A percentile compares a stretch with the other conserved stretches of the same genome.
Conservation (phyloP, 1,140 invertebrate species). For the Drosophila burlai region DNA sequence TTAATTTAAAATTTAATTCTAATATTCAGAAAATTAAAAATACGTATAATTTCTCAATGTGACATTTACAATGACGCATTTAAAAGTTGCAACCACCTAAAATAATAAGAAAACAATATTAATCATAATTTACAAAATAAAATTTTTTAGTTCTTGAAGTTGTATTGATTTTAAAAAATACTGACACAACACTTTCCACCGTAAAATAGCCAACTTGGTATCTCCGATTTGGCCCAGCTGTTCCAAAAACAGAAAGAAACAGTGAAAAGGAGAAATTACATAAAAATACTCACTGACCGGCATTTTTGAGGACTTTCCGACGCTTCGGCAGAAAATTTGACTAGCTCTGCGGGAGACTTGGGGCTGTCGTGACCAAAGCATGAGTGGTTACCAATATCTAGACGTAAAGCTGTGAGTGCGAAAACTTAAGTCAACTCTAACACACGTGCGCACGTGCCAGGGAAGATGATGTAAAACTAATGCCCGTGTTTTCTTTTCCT, state of each 20-base stretch:
- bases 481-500: slow-evolving; percentile 7
- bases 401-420: slow-evolving; percentile 85
- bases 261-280: slow-evolving; percentile 47
- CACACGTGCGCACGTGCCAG: slow-evolving; percentile 43
- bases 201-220: not conserved
- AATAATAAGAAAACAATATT: too few relatives aligned
- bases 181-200: not conserved
- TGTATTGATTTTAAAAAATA: not conserved
- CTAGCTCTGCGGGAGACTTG: not conserved
- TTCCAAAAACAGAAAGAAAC: slow-evolving; percentile 24
- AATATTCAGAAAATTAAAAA: too few relatives aligned
- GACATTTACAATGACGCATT: too few relatives aligned
- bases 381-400: slow-evolving; percentile 80
- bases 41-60: too few relatives aligned
- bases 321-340: slow-evolving; percentile 1
- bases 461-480: slow-evolving; percentile 17
- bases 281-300: slow-evolving; percentile 57
- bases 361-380: slow-evolving; percentile 51
- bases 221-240: slow-evolving; percentile 17
- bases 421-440: not conserved
- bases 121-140: too few relatives aligned
- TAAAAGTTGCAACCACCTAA: too few relatives aligned
- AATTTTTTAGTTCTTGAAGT: too few relatives aligned
- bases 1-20: too few relatives aligned
- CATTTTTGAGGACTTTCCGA: slow-evolving; percentile 24